Evolutionary conservation across 92 coral and sea anemone genomes (phyloP).

Genomic region (Galaxea fascicularis): DNA sequence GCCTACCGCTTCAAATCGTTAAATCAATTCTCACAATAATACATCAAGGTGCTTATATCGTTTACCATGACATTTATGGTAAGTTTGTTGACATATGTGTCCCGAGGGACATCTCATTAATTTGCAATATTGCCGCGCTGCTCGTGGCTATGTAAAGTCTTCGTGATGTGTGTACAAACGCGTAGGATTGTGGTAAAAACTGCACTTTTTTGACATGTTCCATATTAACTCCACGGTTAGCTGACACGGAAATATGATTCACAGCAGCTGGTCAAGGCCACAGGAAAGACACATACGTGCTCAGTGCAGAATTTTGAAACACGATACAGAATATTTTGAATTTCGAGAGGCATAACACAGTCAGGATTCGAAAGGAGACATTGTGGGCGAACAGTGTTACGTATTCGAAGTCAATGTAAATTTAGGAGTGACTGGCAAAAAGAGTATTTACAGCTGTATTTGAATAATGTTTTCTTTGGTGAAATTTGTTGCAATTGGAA

Average conservation of each 20-base stretch:
- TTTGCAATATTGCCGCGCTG: constrained; percentile 11
- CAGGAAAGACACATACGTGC: constrained; percentile 22
- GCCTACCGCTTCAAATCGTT: neutral
- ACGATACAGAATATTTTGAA: constrained; percentile 25
- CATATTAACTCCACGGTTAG: neutral
- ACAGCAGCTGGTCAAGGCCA: neutral
- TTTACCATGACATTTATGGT: neutral
- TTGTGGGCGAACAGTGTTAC: neutral
- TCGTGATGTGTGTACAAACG: constrained; percentile 8
- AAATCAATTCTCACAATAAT: no score
- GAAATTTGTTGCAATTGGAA: constrained; percentile 31
- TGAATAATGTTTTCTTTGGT: constrained; percentile 27
- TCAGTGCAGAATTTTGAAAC: constrained; percentile 10
- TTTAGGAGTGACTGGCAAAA: neutral
- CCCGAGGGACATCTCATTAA: constrained; percentile 40
- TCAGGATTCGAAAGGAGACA: constrained; percentile 1
- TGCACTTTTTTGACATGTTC: neutral
- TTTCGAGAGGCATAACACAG: constrained; percentile 20
- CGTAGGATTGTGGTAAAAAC: neutral
- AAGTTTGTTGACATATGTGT: neutral
- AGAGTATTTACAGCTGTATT: constrained; percentile 25
- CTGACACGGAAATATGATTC: constrained; percentile 20
- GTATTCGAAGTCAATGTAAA: constrained; percentile 9
- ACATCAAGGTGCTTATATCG: neutral
- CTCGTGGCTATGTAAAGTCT: neutral